phyloP scores from a whole-genome alignment of 2,797 vertebrate genomes.

The Anisognathus igniventris region DNA sequence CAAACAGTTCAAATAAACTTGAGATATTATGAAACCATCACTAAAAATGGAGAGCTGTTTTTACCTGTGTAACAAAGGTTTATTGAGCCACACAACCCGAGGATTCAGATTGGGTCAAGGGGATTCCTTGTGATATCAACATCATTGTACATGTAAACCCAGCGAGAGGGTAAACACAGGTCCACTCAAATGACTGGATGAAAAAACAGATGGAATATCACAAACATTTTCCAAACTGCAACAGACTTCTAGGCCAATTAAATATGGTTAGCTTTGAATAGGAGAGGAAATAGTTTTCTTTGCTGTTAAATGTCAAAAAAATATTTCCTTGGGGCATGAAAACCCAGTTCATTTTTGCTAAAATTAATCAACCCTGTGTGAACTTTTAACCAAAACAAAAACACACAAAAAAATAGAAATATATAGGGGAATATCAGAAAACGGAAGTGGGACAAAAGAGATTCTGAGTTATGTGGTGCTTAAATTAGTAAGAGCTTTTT shows the following conservation, averaged over 20 bases:
- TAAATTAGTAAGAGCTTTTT: background rate
- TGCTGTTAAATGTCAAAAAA: constrained; percentile 85
- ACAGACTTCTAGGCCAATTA: constrained; percentile 86
- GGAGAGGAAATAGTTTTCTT: constrained; percentile 86
- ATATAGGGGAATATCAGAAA: background rate
- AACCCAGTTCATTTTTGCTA: constrained; percentile 75
- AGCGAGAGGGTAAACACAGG: constrained; percentile 82
- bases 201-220: constrained; percentile 79
- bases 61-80: constrained; percentile 77
- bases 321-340: constrained; percentile 73
- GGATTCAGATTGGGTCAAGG: constrained; percentile 75
- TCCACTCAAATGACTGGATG: constrained; percentile 75
- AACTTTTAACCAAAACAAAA: constrained; percentile 19
- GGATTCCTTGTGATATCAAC: constrained; percentile 81
- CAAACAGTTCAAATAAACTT: constrained; percentile 55
- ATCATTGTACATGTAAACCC: constrained; percentile 78
- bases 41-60: constrained; percentile 76
- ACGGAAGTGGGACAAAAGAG: background rate
- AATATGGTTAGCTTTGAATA: constrained; percentile 81
- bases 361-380: constrained; percentile 57
- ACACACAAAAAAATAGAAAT: background rate
- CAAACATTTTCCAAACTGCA: constrained; percentile 84
- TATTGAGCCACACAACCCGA: constrained; percentile 75
- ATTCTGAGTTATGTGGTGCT: background rate
- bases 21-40: constrained; percentile 70